Evolutionary conservation across 1,140 invertebrate genomes (phyloP).

Genomic region (Pachypeltis micranthus): DNA sequence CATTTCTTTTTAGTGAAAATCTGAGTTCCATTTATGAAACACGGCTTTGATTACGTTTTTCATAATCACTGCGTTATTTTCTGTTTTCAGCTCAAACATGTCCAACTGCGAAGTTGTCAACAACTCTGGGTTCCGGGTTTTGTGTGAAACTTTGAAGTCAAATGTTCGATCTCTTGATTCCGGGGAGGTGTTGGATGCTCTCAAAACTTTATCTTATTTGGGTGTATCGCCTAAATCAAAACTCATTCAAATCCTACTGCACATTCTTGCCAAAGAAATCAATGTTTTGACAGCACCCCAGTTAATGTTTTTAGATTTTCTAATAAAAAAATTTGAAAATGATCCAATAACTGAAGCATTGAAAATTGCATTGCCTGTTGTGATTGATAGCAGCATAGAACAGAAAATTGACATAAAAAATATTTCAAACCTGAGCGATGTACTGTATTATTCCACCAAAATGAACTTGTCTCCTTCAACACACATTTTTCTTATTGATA

Average conservation of each 20-base stretch:
- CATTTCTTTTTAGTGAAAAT: too few relatives aligned
- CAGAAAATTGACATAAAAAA: conserved; percentile 41
- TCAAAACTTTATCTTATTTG: conserved; percentile 44
- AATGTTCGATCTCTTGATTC: conserved; percentile 39
- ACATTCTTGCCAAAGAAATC: conserved; percentile 44
- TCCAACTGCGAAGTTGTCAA: conserved; percentile 28
- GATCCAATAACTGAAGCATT: conserved; percentile 47
- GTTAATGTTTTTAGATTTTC: conserved; percentile 46
- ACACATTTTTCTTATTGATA: conserved; percentile 24
- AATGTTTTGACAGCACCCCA: conserved; percentile 45
- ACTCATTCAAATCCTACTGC: conserved; percentile 46
- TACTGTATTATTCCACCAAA: conserved; percentile 39
- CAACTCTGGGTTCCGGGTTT: conserved; percentile 34
- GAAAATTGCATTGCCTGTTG: conserved; percentile 44
- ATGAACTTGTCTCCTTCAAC: conserved; percentile 38
- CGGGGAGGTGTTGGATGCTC: conserved; percentile 40
- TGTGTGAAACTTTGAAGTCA: conserved; percentile 40
- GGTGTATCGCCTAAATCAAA: conserved; percentile 41
- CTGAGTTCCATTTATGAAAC: too few relatives aligned
- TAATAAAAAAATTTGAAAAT: conserved; percentile 36
- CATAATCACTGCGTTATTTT: conserved; percentile 18
- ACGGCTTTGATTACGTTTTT: too few relatives aligned
- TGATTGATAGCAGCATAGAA: conserved; percentile 45
- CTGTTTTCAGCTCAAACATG: conserved; percentile 12
- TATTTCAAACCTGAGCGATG: conserved; percentile 37